Evolutionary conservation across 2,797 vertebrate genomes (phyloP).

Genomic region (Protosalanx chinensis): DNA sequence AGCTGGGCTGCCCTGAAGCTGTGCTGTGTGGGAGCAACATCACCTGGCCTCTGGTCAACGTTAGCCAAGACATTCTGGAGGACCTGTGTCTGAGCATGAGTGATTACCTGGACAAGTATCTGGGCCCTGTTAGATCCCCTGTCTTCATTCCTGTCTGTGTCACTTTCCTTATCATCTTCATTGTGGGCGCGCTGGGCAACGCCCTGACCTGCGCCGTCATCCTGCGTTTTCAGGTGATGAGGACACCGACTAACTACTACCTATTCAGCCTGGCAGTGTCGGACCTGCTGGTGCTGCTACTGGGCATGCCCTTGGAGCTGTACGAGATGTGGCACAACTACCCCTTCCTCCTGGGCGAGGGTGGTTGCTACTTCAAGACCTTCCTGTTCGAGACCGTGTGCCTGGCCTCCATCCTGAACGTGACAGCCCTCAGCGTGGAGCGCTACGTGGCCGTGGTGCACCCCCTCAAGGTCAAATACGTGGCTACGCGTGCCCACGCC

Average conservation of each 20-base stretch:
- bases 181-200: constrained; percentile 70
- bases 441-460: constrained; percentile 73
- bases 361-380: constrained; percentile 75
- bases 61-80: constrained; percentile 37
- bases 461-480: constrained; percentile 68
- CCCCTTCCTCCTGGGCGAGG: constrained; percentile 69
- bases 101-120: constrained; percentile 46
- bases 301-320: constrained; percentile 74
- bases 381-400: constrained; percentile 78
- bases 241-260: constrained; percentile 76
- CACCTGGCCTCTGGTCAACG: constrained; percentile 41
- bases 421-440: constrained; percentile 73
- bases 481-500: constrained; percentile 65
- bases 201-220: constrained; percentile 71
- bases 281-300: constrained; percentile 72
- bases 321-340: constrained; percentile 77
- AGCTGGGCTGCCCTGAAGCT: constrained; percentile 45
- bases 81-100: constrained; percentile 57
- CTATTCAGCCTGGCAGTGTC: constrained; percentile 74
- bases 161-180: constrained; percentile 68
- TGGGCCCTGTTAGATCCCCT: constrained; percentile 60
- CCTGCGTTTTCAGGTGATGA: constrained; percentile 67
- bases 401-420: constrained; percentile 76
- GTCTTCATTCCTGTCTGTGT: constrained; percentile 66
- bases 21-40: constrained; percentile 55